phyloP scores from a whole-genome alignment of 1,140 invertebrate genomes.

The Bacillus rossius region DNA sequence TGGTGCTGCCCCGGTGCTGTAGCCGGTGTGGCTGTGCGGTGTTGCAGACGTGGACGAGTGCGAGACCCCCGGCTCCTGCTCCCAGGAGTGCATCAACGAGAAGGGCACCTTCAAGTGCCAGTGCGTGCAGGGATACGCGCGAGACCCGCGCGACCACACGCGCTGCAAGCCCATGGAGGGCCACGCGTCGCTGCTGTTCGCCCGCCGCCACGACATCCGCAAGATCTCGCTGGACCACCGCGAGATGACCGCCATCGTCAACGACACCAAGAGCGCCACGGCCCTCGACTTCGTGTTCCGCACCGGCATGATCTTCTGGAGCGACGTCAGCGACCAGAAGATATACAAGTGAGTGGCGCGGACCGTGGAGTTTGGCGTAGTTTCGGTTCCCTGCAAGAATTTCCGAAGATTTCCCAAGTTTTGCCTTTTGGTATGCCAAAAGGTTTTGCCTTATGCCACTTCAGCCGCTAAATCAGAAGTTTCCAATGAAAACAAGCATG shows the following conservation, averaged over 20 bases:
- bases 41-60: slow-evolving; percentile 90
- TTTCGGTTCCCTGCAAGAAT: too few relatives aligned
- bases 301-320: slow-evolving; percentile 93
- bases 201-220: slow-evolving; percentile 78
- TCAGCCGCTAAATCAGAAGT: too few relatives aligned
- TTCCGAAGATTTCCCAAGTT: too few relatives aligned
- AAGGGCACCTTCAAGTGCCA: slow-evolving; percentile 91
- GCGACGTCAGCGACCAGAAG: slow-evolving; percentile 81
- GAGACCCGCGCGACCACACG: slow-evolving; percentile 75
- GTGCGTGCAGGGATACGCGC: slow-evolving; percentile 79
- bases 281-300: slow-evolving; percentile 86
- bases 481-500: too few relatives aligned
- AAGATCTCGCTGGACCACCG: slow-evolving; percentile 86
- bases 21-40: too few relatives aligned
- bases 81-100: slow-evolving; percentile 87
- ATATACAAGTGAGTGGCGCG: slow-evolving; percentile 74
- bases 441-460: not conserved
- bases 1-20: too few relatives aligned
- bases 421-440: too few relatives aligned
- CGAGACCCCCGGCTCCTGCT: slow-evolving; percentile 78
- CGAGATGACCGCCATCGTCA: slow-evolving; percentile 85
- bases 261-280: slow-evolving; percentile 79
- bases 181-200: slow-evolving; percentile 77
- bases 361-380: too few relatives aligned
- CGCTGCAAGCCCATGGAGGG: slow-evolving; percentile 84